These are phyloP conservation scores for Nemotelus pantherinus DNA, from an alignment of 2,888 invertebrate genomes.

Conservation along the genomic window DNA sequence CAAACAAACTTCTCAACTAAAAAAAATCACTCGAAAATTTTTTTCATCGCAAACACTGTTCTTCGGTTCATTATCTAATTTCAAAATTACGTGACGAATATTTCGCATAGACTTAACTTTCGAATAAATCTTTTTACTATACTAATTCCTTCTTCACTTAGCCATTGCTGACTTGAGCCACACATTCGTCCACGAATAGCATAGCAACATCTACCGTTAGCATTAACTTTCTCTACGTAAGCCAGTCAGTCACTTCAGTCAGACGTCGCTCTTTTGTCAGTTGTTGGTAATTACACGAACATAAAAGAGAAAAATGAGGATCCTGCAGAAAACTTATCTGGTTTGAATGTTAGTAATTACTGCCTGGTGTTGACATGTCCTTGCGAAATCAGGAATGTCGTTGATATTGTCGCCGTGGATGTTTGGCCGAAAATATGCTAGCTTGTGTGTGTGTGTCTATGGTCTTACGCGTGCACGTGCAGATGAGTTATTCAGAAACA, in stretches of 20 bases:
- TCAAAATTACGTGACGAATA: constrained; percentile 25
- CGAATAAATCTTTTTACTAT: constrained; percentile 21
- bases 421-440: background rate
- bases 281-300: constrained; percentile 36
- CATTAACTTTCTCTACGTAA: background rate
- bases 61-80: constrained; percentile 10
- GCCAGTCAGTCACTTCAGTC: background rate
- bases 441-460: background rate
- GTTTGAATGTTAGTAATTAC: constrained; percentile 36
- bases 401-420: background rate
- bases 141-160: background rate
- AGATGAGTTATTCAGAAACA: constrained; percentile 1
- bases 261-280: constrained; percentile 20
- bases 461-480: background rate
- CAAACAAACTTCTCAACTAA: too few species aligned
- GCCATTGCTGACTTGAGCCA: background rate
- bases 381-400: constrained; percentile 18
- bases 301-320: constrained; percentile 41
- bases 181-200: background rate
- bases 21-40: too few species aligned
- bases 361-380: constrained; percentile 20
- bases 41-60: too few species aligned
- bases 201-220: background rate
- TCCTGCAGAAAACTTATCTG: constrained; percentile 38
- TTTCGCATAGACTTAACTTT: constrained; percentile 24